Evolutionary conservation across 2,113 vertebrate genomes (phyloP).

Genomic region (Mustela lutreola): DNA sequence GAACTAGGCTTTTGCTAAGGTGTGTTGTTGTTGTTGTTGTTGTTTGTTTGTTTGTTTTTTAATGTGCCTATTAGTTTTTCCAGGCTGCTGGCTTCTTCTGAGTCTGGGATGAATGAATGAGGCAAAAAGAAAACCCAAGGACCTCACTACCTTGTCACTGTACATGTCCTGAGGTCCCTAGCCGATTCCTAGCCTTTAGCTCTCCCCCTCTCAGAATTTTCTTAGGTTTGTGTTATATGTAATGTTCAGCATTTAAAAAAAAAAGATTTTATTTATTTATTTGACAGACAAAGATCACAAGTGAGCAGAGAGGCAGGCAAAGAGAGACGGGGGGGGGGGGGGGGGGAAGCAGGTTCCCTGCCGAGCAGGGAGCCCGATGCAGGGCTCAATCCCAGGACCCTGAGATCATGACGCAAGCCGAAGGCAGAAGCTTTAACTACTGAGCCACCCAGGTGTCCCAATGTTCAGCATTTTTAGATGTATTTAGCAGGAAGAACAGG

Average conservation of each 20-base stretch:
- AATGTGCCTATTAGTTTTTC: not conserved
- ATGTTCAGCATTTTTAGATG: not conserved
- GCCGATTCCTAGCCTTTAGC: not conserved
- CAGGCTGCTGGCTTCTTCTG: not conserved
- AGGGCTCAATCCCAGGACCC: too few species aligned
- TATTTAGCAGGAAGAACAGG: not conserved
- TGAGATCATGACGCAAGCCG: too few species aligned
- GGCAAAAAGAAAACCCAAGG: not conserved
- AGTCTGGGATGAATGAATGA: not conserved
- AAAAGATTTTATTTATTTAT: too few species aligned
- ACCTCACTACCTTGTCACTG: not conserved
- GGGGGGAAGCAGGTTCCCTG: too few species aligned
- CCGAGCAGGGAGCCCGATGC: accelerated
- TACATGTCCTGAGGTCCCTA: not conserved
- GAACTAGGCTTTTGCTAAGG: not conserved
- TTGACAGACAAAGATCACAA: too few species aligned
- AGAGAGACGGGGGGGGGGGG: too few species aligned
- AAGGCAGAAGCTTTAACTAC: too few species aligned
- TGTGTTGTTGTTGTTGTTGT: not conserved
- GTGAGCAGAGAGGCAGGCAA: too few species aligned
- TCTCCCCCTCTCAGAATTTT: not conserved
- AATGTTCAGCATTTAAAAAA: not conserved
- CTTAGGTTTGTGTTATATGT: not conserved
- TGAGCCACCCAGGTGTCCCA: too few species aligned
- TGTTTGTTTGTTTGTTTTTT: not conserved